A percentile compares a stretch with the other conserved stretches of the same genome.
Conservation (phyloP, 2,113 vertebrate genomes). For the Pygoscelis adeliae region DNA sequence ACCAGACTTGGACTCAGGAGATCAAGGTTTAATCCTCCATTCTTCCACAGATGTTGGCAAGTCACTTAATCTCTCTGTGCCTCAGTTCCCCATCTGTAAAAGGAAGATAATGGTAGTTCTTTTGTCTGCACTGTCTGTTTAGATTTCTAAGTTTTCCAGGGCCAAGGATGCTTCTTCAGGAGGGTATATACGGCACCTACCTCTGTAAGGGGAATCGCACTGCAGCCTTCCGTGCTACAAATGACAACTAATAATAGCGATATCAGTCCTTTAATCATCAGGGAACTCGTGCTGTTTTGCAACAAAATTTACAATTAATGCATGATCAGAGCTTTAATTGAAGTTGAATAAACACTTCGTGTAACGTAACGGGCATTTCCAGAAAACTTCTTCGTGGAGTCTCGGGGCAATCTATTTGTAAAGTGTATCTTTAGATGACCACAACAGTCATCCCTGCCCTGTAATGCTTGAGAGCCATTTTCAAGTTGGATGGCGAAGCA, state of each 20-base stretch:
- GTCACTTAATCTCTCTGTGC: conserved; percentile 67
- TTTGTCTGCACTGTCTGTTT: conserved; percentile 53
- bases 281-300: background rate
- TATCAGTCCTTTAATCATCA: conserved; percentile 5
- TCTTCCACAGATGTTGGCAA: conserved; percentile 70
- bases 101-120: conserved; percentile 55
- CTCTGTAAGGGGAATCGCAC: background rate
- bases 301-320: background rate
- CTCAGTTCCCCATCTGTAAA: conserved; percentile 67
- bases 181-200: background rate
- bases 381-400: background rate
- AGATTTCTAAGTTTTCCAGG: conserved; percentile 60
- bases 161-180: conserved; percentile 41
- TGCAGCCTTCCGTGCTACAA: background rate
- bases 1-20: conserved; percentile 60
- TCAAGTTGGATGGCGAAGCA: background rate
- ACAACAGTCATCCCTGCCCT: background rate
- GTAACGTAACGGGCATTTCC: background rate
- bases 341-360: background rate
- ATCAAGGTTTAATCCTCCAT: conserved; percentile 67
- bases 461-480: background rate
- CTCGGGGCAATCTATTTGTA: background rate
- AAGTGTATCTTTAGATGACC: background rate
- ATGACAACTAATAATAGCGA: background rate
- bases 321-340: background rate